Evolutionary conservation across 2,797 vertebrate genomes (phyloP).

Genomic region (Hippocampus kuda): DNA sequence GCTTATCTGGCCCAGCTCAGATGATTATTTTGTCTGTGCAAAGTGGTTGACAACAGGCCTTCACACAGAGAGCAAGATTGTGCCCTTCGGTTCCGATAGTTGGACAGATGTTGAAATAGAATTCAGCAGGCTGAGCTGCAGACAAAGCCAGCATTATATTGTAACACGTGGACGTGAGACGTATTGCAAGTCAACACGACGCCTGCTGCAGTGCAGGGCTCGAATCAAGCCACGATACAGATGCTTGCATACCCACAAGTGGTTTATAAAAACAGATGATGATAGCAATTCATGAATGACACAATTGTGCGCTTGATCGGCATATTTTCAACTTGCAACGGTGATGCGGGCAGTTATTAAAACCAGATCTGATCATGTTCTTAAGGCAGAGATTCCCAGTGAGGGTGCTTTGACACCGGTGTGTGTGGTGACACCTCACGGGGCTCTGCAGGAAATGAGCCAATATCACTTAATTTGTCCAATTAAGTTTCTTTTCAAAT

Average conservation of each 20-base stretch:
- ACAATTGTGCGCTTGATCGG: not conserved
- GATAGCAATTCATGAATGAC: not conserved
- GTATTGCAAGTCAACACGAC: conserved; percentile 46
- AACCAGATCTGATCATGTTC: not conserved
- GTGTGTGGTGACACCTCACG: too few relatives aligned
- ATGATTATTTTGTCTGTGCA: conserved; percentile 33
- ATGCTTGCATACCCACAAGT: conserved; percentile 11
- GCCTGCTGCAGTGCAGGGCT: conserved; percentile 22
- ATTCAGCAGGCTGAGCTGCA: conserved; percentile 38
- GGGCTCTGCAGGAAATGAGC: too few relatives aligned
- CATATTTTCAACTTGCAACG: not conserved
- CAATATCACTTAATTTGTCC: too few relatives aligned
- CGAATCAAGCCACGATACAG: conserved; percentile 30
- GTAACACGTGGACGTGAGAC: conserved; percentile 49
- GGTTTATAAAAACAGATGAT: not conserved
- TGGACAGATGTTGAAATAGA: conserved; percentile 51
- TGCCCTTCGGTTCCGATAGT: conserved; percentile 49
- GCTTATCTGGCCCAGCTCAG: not conserved
- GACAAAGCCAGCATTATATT: conserved; percentile 59
- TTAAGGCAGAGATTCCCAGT: too few relatives aligned
- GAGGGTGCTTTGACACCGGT: too few relatives aligned
- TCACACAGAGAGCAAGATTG: conserved; percentile 44
- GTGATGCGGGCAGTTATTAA: not conserved
- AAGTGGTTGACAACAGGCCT: conserved; percentile 43
- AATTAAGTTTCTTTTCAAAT: too few relatives aligned